Base-by-base conservation (phyloP, 1,140 invertebrate species). In the Drosophila kikkawai region DNA sequence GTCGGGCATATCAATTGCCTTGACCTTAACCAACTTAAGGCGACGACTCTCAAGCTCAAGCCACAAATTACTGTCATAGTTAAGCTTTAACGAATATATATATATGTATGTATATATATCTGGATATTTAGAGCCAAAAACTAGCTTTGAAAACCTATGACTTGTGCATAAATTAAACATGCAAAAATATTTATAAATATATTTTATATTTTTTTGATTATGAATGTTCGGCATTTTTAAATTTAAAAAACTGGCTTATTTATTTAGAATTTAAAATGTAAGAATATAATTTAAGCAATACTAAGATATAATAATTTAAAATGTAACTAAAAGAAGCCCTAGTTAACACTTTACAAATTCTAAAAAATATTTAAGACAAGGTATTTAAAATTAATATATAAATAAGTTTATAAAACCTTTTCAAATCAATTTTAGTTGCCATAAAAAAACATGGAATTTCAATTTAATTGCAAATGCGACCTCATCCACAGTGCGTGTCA, bases 1-100 rank as follows among this genome's bases (percentile, higher is more conserved):
- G 32, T 36, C 37, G 47, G 51, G 36, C 64, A 48, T 74, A 53
- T 56, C 61, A 57, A 65, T 75, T 65, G 73, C 73, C 73, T 75
- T 75, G 73, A 75, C 73, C 73, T 75, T 75, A 75, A 75, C 73
- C 73, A 75, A 75, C 70, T 75, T 75, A 74, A 74, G 57, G 47
- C 57, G 56, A 53, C 57, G 56, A 53, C 47, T 74, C 48, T 19
- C 64, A 39, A 45, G 44, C 12, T 75, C 61, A 19, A 75, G 7
- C 71, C 58, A 75, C 73, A 75, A 63, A 75, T 75, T 65, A 75
- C 42, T 75, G 58, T 42, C 70, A 64, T 9, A 56, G 41, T 34
- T n/a, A 29, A 66, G 47, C 34, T 22, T 22, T 22, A 22, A 22
- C 22, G 22, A 22, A 22, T 22, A 22, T 22, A 22, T 22, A 22